A percentile compares a stretch with the other conserved stretches of the same genome.
These are phyloP conservation scores for Marcusenius ussheri DNA, from an alignment of 2,113 vertebrate species.

Conservation along the genomic window DNA sequence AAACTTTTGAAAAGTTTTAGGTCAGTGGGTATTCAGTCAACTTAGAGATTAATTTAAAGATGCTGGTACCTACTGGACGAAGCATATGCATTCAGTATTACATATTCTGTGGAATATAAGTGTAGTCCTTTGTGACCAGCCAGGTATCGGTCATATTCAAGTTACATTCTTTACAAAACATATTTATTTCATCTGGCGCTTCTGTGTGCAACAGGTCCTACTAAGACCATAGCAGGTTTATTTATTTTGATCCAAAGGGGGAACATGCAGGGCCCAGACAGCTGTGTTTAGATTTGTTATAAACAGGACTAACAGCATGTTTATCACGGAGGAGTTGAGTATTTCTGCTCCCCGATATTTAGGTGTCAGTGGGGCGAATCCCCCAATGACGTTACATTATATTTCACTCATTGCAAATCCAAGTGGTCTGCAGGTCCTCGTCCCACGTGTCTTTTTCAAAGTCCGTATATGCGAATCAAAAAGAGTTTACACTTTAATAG, in stretches of 20 bases:
- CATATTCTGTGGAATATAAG: neutral
- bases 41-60: neutral
- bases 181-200: neutral
- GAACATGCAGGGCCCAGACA: neutral
- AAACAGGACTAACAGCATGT: neutral
- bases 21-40: neutral
- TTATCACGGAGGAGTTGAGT: neutral
- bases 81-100: neutral
- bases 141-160: neutral
- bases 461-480: slow-evolving; percentile 71
- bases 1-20: neutral
- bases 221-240: neutral
- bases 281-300: neutral
- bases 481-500: slow-evolving; percentile 65
- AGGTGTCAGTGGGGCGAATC: neutral
- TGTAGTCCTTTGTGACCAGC: neutral
- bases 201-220: neutral
- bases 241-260: neutral
- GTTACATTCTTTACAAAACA: neutral
- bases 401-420: neutral
- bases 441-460: slow-evolving; percentile 64
- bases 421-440: slow-evolving; percentile 15
- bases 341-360: slow-evolving; percentile 17
- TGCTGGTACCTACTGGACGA: neutral
- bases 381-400: slow-evolving; percentile 22